phyloP scores from a whole-genome alignment of 2,888 invertebrate species.

The Rhingia campestris region DNA sequence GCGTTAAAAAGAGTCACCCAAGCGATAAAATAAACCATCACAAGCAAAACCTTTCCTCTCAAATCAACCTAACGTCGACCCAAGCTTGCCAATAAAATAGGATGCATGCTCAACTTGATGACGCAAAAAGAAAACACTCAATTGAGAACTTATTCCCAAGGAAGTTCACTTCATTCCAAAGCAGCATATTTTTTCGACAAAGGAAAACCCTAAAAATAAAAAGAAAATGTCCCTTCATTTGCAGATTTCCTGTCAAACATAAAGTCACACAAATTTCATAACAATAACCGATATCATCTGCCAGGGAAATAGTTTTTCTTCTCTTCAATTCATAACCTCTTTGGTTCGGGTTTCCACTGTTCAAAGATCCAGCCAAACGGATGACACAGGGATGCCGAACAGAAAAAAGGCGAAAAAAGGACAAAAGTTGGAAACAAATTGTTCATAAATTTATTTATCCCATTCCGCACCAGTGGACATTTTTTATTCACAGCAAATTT shows the following conservation, averaged over 20 bases:
- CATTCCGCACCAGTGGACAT: slow-evolving; percentile 67
- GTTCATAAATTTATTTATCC: slow-evolving; percentile 72
- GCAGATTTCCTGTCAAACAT: slow-evolving; percentile 74
- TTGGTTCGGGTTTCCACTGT: slow-evolving; percentile 8
- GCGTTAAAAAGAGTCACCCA: slow-evolving; percentile 20
- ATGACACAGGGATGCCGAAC: slow-evolving; percentile 4
- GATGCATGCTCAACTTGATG: slow-evolving; percentile 61
- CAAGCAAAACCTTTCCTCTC: slow-evolving; percentile 1
- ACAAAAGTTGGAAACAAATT: slow-evolving; percentile 42
- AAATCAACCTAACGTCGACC: slow-evolving; percentile 40
- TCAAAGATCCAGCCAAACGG: slow-evolving; percentile 9
- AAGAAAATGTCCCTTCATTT: slow-evolving; percentile 67
- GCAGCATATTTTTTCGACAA: slow-evolving; percentile 45
- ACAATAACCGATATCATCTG: slow-evolving; percentile 59
- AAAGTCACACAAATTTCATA: slow-evolving; percentile 70
- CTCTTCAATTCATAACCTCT: slow-evolving; percentile 34
- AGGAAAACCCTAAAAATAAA: slow-evolving; percentile 11
- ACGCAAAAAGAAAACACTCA: slow-evolving; percentile 27
- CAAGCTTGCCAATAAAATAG: slow-evolving; percentile 56
- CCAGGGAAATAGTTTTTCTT: slow-evolving; percentile 47
- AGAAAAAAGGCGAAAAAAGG: slow-evolving; percentile 27
- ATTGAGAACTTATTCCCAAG: slow-evolving; percentile 54
- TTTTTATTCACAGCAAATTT: slow-evolving; percentile 70
- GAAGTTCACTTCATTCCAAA: slow-evolving; percentile 62
- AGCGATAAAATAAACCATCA: slow-evolving; percentile 58